Evolutionary conservation across 64 coral and sea anemone genomes (phyloP), one percentile per base, ranked within the genome.

Genomic region (Dendronephthya gigantea): DNA sequence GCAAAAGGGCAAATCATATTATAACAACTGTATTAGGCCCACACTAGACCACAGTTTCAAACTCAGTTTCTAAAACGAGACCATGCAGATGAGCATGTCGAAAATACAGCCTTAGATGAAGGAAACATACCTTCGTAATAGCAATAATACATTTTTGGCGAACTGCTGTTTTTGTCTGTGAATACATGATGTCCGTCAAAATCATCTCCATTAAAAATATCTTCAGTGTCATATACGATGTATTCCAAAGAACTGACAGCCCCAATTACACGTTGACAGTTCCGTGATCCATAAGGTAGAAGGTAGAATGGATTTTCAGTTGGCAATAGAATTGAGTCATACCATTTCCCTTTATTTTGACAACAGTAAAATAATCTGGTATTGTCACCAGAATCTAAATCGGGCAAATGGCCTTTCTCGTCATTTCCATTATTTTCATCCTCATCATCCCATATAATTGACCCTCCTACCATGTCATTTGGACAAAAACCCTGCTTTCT

Each of bases 191-290:
- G 36, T 34, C 36, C 32, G 12, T 15, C 29, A 79, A 36, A 79
- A 15, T 39, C 29, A 34, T 79, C 72, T 34, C 32, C 30, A 39
- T 79, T 79, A 34, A 6, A 3, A 79, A 0, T 0, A 34, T 79
- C 72, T 79, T 79, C 72, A 35, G 72, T 79, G 29, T 79, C 72
- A 79, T 79, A 79, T 35, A 79, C 17, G 2, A 79, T 79, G 32
- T 79, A 79, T 17, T 79, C 72, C 72, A 79, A 39, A 36, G 72
- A 79, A 17, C 72, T 79, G 28, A 79, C 72, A 39, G 72, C 72
- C n/a, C 72, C 19, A 1, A 16, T 79, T 15, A 79, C 72, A 16
- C 72, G 72, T 39, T 79, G 72, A 34, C 72, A 79, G 6, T 79
- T 79, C 14, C 72, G 72, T 79, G 72, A 79, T 36, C 32, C 4